A percentile compares a stretch with the other conserved stretches of the same genome.
Evolutionary conservation across 2,797 vertebrate genomes (phyloP).

Genomic region (Carcharodon carcharias): DNA sequence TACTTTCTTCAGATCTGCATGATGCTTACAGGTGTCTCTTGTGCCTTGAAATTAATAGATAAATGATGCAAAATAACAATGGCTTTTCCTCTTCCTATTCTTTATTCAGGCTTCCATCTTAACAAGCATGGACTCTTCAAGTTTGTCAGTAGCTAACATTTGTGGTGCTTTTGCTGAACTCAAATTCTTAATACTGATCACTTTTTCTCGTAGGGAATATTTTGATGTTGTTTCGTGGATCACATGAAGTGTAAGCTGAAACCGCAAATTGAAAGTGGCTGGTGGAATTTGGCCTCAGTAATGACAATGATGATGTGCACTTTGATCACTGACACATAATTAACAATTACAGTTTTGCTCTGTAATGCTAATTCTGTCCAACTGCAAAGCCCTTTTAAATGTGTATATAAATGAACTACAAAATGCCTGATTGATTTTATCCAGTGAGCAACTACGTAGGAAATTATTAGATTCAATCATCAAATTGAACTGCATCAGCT

Average conservation of each 20-base stretch:
- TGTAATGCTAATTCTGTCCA: not conserved
- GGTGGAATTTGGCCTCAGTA: not conserved
- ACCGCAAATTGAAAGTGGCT: not conserved
- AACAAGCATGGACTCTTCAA: not conserved
- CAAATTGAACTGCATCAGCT: not conserved
- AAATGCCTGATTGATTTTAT: constrained; percentile 1
- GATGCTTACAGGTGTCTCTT: constrained; percentile 4
- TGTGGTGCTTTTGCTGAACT: constrained; percentile 44
- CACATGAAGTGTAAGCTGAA: not conserved
- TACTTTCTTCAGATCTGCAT: not conserved
- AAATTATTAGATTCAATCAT: not conserved
- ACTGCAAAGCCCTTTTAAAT: not conserved
- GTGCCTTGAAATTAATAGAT: not conserved
- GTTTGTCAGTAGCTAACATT: constrained; percentile 41
- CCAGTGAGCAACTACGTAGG: not conserved
- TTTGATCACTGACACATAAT: constrained; percentile 23
- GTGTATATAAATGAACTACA: not conserved
- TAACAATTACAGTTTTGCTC: not conserved
- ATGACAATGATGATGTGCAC: not conserved
- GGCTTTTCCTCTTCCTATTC: constrained; percentile 41
- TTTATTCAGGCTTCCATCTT: constrained; percentile 43
- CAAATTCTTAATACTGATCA: constrained; percentile 42
- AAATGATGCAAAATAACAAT: constrained; percentile 14
- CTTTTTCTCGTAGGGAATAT: not conserved
- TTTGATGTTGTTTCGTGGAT: not conserved